phyloP scores from a whole-genome alignment of 2,888 invertebrate genomes.

The Pristionchus maxplancki region DNA sequence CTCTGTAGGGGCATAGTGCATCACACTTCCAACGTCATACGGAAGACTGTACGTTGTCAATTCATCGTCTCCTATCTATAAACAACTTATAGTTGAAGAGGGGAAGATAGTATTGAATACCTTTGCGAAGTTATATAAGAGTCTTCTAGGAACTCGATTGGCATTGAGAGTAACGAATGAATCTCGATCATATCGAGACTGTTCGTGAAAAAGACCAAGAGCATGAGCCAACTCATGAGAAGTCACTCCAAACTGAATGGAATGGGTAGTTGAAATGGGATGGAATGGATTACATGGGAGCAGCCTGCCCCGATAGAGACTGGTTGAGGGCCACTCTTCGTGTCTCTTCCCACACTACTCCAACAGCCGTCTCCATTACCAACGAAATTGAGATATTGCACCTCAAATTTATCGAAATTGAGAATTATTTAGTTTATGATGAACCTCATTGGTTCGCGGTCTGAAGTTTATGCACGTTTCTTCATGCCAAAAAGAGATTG shows the following conservation, averaged over 20 bases:
- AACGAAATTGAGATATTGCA: constrained; percentile 48
- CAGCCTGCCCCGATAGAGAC: constrained; percentile 53
- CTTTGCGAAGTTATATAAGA: constrained; percentile 67
- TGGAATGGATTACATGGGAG: constrained; percentile 26
- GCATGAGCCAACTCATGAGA: constrained; percentile 69
- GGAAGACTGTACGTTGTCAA: constrained; percentile 63
- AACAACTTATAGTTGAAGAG: neutral
- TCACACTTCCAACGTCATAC: constrained; percentile 67
- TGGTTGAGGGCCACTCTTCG: constrained; percentile 37
- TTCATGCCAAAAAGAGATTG: constrained; percentile 52
- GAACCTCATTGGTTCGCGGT: constrained; percentile 45
- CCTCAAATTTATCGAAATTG: neutral
- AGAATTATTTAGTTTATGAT: neutral
- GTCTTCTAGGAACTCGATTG: constrained; percentile 56
- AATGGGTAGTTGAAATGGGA: neutral
- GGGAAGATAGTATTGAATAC: constrained; percentile 29
- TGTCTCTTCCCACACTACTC: constrained; percentile 52
- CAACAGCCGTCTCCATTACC: constrained; percentile 52
- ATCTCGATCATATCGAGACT: constrained; percentile 65
- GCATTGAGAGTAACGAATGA: constrained; percentile 59
- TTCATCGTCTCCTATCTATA: constrained; percentile 39
- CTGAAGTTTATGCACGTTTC: constrained; percentile 43
- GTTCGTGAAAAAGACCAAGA: constrained; percentile 67
- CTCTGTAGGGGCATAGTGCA: constrained; percentile 69
- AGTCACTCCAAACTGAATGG: constrained; percentile 66